Evolutionary conservation across 1,140 invertebrate species (phyloP), one percentile per base, ranked within the genome.

Genomic region (Rhyzopertha dominica): DNA sequence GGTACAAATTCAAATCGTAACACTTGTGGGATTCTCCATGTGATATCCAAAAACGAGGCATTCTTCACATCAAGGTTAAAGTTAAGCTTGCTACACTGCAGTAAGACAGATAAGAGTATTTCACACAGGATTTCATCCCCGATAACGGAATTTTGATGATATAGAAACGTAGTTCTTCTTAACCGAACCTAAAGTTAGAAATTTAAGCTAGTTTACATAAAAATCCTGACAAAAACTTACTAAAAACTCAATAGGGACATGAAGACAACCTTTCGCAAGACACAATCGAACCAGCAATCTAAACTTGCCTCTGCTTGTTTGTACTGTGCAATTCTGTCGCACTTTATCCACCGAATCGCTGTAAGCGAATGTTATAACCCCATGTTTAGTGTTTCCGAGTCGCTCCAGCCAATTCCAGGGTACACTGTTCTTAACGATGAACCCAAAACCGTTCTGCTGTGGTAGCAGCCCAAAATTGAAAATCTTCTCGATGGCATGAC

Each of bases 41-140:
- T 72, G 23, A 72, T 63, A 53, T 80, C 75, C 18, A 80, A 46
- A 52, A 80, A 78, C 39, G 68, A 63, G 13, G 68, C 51, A 53
- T 77, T 79, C 41, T 61, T 67, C 25, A 75, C 48, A 55, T 77
- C 68, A 28, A 80, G 53, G 35, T 69, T 65, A 54, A 80, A 80
- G 36, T 65, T 65, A 23, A 80, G 59, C 51, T 69, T 71, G 35
- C 68, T 68, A 30, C 72, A 70, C 65, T 78, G 74, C 39, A 72
- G 50, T 17, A 80, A 59, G 22, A 77, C 73, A 0, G 77, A 79
- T 31, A 78, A 43, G 35, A 79, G 67, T 53, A 80, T 79, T 62
- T 79, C 71, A 1, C 69, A 65, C 14, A 79, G 49, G 47, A 79
- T 79, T 60, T 77, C 74, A 61, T 79, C 72, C 10, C 75, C 75